Conservation (phyloP, 92 coral and sea anemone species). For the Paragorgia papillata region DNA sequence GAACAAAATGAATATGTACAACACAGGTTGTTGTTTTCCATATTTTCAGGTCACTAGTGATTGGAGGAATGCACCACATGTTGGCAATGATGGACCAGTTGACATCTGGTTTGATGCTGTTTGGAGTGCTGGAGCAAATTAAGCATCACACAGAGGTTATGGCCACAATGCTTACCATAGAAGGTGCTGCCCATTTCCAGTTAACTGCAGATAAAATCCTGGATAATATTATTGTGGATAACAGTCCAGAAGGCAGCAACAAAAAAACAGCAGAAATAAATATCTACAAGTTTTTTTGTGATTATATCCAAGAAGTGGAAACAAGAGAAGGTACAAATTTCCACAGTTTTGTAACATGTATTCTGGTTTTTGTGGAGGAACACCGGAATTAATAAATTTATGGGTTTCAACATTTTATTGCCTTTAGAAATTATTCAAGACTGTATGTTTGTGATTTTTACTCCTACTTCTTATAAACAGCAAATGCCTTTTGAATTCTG, state of each 20-base stretch:
- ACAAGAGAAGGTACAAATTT: slow-evolving; percentile 33
- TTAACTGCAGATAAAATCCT: slow-evolving; percentile 29
- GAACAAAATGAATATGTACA: neutral
- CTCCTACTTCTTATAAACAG: too few relatives aligned
- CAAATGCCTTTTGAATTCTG: too few relatives aligned
- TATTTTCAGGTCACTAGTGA: slow-evolving; percentile 25
- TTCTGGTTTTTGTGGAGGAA: too few relatives aligned
- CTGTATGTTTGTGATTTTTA: too few relatives aligned
- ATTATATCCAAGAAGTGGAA: slow-evolving; percentile 29
- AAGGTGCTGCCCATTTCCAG: slow-evolving; percentile 25
- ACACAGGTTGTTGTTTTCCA: neutral
- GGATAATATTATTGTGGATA: slow-evolving; percentile 16
- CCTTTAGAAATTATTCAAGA: too few relatives aligned
- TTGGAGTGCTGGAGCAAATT: slow-evolving; percentile 32
- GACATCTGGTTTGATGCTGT: slow-evolving; percentile 5
- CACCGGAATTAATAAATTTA: too few relatives aligned
- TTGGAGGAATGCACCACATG: slow-evolving; percentile 31
- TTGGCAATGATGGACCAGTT: slow-evolving; percentile 38
- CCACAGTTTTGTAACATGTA: neutral
- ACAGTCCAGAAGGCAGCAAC: slow-evolving; percentile 32
- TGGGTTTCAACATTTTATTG: too few relatives aligned
- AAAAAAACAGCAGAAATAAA: slow-evolving; percentile 30
- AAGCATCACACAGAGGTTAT: slow-evolving; percentile 21
- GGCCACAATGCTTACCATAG: slow-evolving; percentile 26
- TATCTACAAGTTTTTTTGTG: slow-evolving; percentile 34